These are phyloP conservation scores for Erpornis zantholeuca DNA, from an alignment of 2,113 vertebrate genomes.

Conservation along the genomic window DNA sequence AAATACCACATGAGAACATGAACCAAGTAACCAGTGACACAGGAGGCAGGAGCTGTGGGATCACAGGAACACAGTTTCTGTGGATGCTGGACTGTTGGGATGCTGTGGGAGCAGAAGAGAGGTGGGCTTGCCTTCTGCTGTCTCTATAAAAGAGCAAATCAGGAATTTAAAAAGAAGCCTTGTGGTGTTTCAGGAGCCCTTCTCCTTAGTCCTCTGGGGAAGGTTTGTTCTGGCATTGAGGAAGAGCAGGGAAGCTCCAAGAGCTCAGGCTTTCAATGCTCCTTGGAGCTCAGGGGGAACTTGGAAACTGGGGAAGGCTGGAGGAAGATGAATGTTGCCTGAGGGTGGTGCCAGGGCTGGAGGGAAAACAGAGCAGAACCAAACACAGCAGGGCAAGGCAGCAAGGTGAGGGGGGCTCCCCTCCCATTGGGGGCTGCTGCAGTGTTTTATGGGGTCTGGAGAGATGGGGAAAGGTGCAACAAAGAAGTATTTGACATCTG, in stretches of 20 bases:
- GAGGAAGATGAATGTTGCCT: background rate
- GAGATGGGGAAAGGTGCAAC: background rate
- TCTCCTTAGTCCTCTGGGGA: background rate
- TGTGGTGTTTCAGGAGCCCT: background rate
- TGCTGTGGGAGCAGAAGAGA: background rate
- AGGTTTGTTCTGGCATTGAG: background rate
- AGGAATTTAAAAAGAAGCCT: background rate
- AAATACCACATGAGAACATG: background rate
- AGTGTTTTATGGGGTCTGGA: background rate
- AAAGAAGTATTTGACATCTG: background rate
- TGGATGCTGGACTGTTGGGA: background rate
- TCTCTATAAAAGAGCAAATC: background rate
- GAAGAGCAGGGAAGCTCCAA: background rate
- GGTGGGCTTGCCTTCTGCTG: background rate
- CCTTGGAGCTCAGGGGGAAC: too few relatives aligned
- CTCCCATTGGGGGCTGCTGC: background rate
- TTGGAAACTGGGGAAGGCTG: background rate
- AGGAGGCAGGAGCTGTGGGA: background rate
- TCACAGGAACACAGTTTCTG: background rate
- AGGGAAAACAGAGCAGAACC: background rate
- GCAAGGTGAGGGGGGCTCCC: background rate
- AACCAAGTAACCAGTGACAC: background rate
- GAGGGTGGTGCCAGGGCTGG: background rate
- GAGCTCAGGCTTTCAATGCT: too few relatives aligned
- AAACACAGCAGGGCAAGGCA: background rate